Evolutionary conservation across 2,797 vertebrate genomes (phyloP).

Genomic region (Spinibarbus caldwelli): DNA sequence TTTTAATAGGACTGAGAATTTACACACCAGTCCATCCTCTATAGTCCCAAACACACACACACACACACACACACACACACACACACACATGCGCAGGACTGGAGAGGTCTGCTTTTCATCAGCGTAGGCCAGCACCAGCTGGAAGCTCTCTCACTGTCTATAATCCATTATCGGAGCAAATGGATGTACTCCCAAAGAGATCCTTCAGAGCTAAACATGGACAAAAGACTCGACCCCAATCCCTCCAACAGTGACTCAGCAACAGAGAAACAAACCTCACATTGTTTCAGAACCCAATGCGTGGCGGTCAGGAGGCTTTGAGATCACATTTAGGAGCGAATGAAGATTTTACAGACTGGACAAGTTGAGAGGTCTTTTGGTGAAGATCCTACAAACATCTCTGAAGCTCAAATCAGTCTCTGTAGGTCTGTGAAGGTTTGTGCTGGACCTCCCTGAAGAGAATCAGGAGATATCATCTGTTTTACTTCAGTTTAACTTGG

Average conservation of each 20-base stretch:
- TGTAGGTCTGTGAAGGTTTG: not conserved
- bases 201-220: constrained; percentile 60
- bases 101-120: constrained; percentile 60
- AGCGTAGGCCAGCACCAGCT: constrained; percentile 54
- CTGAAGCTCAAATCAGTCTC: not conserved
- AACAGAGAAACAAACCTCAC: constrained; percentile 18
- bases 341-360: constrained; percentile 18
- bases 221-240: constrained; percentile 15
- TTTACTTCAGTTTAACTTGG: not conserved
- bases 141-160: constrained; percentile 62
- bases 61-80: constrained; percentile 31
- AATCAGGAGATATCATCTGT: constrained; percentile 7
- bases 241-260: constrained; percentile 48
- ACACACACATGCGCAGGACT: constrained; percentile 12
- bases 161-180: constrained; percentile 63
- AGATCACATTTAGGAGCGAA: not conserved
- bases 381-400: constrained; percentile 18
- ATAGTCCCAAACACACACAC: not conserved
- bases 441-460: constrained; percentile 13
- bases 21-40: constrained; percentile 8
- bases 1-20: constrained; percentile 19
- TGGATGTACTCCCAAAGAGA: constrained; percentile 54
- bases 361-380: not conserved
- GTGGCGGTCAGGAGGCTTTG: constrained; percentile 1
- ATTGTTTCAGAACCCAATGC: constrained; percentile 13